Base-by-base conservation (phyloP, 2,888 invertebrate species). In the Itoplectis maculator region DNA sequence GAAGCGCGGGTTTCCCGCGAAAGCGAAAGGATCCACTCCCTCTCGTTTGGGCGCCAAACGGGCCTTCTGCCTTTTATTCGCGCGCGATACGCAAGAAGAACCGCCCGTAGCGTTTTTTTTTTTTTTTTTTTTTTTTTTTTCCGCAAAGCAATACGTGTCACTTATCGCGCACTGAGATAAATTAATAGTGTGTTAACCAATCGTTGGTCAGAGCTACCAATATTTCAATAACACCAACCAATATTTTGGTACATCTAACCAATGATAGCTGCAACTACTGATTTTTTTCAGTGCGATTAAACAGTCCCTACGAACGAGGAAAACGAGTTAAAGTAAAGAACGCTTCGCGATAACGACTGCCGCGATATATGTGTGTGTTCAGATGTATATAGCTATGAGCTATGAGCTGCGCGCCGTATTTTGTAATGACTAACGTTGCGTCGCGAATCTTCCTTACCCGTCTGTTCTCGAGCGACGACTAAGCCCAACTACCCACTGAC, bases 21-120 rank as follows among this genome's bases (percentile, higher is more conserved):
- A 80, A 80, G 80, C 75, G 80, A 80, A 80, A 80, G 80, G 75
- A 75, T 65, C n/a, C 51, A 40, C 54, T 65, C 56, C 59, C 54
- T 73, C 65, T 79, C 79, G 72, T 78, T 78, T 42, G 66, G 65
- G 29, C 54, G 35, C 56, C 29, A 66, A 56, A 56, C 72, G 72
- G 65, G 51, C 65, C n/a, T 72, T 78, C 54, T 63, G 54, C 15
- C 9, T 70, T 63, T 63, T 63, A 61, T 40, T 49, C 23, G 20
- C 40, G 5, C 20, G 20, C 23, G 35, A 51, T 49, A 51, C 54
- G 7, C 40, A 37, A 18, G 18, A n/a, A 69, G 29, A n/a, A 9
- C 37, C 23, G n/a, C 15, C 13, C 35, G 6, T 20, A 0, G 18
- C 4, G 2, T 29, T 2, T 49, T 49, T 40, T 61, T 8, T 37